Percentiles rank a stretch among this genome's conserved stretches.
These are phyloP conservation scores for Lethrus apterus DNA, from an alignment of 1,140 invertebrate species.

Conservation along the genomic window DNA sequence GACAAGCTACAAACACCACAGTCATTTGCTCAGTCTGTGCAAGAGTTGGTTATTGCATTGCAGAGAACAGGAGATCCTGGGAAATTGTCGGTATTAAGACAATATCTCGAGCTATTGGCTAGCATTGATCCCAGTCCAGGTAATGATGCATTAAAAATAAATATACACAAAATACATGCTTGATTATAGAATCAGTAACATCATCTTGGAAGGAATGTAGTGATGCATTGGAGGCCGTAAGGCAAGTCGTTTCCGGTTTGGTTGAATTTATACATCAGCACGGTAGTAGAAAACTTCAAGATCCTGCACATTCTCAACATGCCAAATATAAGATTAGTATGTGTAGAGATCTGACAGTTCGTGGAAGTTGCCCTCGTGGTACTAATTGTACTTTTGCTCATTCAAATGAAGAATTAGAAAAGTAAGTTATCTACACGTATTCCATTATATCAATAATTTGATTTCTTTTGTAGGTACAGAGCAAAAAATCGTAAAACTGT, in stretches of 20 bases:
- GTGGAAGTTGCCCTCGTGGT: slow-evolving; percentile 76
- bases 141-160: slow-evolving; percentile 40
- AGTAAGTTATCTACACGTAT: slow-evolving; percentile 47
- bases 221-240: slow-evolving; percentile 70
- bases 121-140: slow-evolving; percentile 75
- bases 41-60: slow-evolving; percentile 85
- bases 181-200: slow-evolving; percentile 55
- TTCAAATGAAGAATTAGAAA: slow-evolving; percentile 83
- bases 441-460: slow-evolving; percentile 13
- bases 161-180: background rate
- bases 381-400: slow-evolving; percentile 88
- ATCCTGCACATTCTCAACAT: slow-evolving; percentile 53
- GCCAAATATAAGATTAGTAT: slow-evolving; percentile 86
- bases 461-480: slow-evolving; percentile 42
- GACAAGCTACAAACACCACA: slow-evolving; percentile 88
- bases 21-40: slow-evolving; percentile 82
- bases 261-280: slow-evolving; percentile 81
- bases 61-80: slow-evolving; percentile 87
- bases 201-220: slow-evolving; percentile 69
- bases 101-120: slow-evolving; percentile 78
- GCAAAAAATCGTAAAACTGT: slow-evolving; percentile 51
- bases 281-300: slow-evolving; percentile 55
- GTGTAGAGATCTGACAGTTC: slow-evolving; percentile 74
- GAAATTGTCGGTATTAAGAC: slow-evolving; percentile 66
- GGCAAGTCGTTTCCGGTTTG: slow-evolving; percentile 73